These are phyloP conservation scores for Erythrolamprus reginae DNA, from an alignment of 2,113 vertebrate genomes.

Conservation along the genomic window DNA sequence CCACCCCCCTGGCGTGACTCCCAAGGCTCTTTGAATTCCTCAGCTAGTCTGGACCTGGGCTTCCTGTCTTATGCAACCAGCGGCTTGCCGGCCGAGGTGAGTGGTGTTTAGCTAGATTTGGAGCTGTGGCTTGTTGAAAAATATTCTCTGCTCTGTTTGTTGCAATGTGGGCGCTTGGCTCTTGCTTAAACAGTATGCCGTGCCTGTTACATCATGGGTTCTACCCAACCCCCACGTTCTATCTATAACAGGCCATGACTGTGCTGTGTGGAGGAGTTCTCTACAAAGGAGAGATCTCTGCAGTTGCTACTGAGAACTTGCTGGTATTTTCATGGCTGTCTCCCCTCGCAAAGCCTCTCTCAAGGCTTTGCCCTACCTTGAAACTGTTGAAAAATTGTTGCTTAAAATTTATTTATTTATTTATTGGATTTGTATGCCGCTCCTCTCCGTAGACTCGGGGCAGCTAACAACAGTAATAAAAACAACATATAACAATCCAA, in stretches of 20 bases:
- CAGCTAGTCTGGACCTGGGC: constrained; percentile 82
- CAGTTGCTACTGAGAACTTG: background rate
- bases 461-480: too few species aligned
- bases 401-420: too few species aligned
- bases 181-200: background rate
- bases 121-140: background rate
- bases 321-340: background rate
- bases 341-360: background rate
- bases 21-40: constrained; percentile 81
- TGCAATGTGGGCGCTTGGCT: background rate
- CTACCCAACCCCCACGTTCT: background rate
- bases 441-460: too few species aligned
- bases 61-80: constrained; percentile 59
- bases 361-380: background rate
- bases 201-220: background rate
- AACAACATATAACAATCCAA: too few species aligned
- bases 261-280: constrained; percentile 23
- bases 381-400: background rate
- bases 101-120: background rate
- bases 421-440: too few species aligned
- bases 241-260: constrained; percentile 12
- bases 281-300: background rate
- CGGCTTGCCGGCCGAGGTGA: constrained; percentile 32
- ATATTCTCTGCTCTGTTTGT: background rate
- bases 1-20: constrained; percentile 66